phyloP scores from a whole-genome alignment of 2,888 invertebrate species.

The Platycheirus rosarum region DNA sequence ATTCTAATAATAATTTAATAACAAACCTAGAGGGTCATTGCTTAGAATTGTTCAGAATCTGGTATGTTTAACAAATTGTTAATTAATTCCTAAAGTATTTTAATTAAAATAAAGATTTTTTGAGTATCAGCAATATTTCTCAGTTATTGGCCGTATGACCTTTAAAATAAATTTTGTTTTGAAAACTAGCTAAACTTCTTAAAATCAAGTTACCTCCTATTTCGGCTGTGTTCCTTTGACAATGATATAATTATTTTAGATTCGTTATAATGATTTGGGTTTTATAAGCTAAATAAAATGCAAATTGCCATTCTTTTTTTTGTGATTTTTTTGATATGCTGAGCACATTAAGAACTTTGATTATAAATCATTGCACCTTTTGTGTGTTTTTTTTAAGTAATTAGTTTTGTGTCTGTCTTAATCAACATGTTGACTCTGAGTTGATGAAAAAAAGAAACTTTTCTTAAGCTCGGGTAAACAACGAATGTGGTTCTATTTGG shows the following conservation, averaged over 20 bases:
- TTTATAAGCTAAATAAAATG: slow-evolving; percentile 7
- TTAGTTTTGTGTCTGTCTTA: background rate
- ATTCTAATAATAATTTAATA: no score
- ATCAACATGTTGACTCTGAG: background rate
- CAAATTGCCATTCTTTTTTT: background rate
- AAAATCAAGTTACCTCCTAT: slow-evolving; percentile 4
- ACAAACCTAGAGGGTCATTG: no score
- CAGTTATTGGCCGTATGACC: slow-evolving; percentile 11
- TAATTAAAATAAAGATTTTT: background rate
- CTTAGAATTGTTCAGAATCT: no score
- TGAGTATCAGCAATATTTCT: background rate
- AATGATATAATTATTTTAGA: background rate
- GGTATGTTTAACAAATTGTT: background rate
- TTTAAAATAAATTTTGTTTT: background rate
- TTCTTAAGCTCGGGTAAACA: background rate
- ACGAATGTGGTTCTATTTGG: background rate
- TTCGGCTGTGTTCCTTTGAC: background rate
- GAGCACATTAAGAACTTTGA: slow-evolving; percentile 1
- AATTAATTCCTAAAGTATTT: background rate
- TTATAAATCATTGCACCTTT: no score
- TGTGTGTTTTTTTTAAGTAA: no score
- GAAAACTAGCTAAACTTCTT: slow-evolving; percentile 11
- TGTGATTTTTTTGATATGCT: background rate
- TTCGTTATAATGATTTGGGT: background rate
- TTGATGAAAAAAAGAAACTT: background rate